Evolutionary conservation across 2,113 vertebrate genomes (phyloP).

Genomic region (Callipepla californica): DNA sequence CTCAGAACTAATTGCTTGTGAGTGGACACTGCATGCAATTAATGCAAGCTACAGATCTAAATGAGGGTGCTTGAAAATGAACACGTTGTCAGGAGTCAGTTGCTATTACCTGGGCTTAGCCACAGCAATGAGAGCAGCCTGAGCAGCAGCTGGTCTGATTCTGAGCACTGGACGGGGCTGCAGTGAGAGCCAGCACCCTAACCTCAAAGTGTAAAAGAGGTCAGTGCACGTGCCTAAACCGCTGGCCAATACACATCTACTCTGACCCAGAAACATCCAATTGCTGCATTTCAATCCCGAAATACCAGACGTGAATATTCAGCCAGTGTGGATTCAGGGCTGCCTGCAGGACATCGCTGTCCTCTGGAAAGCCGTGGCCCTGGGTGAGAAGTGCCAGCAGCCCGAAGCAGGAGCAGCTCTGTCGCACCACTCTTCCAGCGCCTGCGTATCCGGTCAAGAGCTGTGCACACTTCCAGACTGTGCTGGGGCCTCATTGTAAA

Average conservation of each 20-base stretch:
- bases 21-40: rapidly evolving
- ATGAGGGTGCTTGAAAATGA: no score
- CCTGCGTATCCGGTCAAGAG: not conserved
- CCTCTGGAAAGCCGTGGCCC: not conserved
- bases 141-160: not conserved
- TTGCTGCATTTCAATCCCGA: not conserved
- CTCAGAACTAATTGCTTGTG: not conserved
- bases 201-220: rapidly evolving
- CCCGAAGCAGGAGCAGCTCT: not conserved
- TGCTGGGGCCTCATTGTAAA: not conserved
- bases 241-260: not conserved
- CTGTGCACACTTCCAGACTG: rapidly evolving
- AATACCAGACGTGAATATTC: rapidly evolving
- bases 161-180: not conserved
- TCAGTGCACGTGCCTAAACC: not conserved
- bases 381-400: rapidly evolving
- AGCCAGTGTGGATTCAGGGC: not conserved
- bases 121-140: rapidly evolving
- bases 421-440: not conserved
- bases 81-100: rapidly evolving
- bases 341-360: not conserved
- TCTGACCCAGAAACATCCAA: not conserved
- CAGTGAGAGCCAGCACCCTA: not conserved
- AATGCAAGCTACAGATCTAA: rapidly evolving
- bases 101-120: not conserved